A percentile compares a stretch with the other conserved stretches of the same genome.
Evolutionary conservation across 2,113 vertebrate species (phyloP).

Genomic region (Pangasianodon gigas): DNA sequence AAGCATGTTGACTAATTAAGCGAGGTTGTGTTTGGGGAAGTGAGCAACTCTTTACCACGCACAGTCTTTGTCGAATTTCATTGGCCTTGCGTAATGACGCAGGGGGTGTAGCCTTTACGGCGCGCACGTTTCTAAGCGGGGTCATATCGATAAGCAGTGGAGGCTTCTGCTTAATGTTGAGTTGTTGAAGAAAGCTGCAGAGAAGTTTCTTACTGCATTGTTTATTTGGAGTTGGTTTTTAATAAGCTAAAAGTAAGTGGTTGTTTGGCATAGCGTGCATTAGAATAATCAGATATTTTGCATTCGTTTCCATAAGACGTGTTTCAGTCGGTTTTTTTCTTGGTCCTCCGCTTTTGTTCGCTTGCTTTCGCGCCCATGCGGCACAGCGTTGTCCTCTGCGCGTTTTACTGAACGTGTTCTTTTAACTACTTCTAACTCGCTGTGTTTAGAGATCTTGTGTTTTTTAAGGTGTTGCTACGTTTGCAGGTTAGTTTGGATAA

Average conservation of each 20-base stretch:
- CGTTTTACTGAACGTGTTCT: neutral
- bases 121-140: neutral
- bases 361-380: slow-evolving; percentile 49
- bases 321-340: neutral
- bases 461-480: neutral
- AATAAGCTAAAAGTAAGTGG: neutral
- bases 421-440: neutral
- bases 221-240: neutral
- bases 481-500: neutral
- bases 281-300: neutral
- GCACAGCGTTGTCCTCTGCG: neutral
- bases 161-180: neutral
- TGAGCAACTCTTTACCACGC: too few relatives aligned
- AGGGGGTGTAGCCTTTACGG: neutral
- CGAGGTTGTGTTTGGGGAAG: too few relatives aligned
- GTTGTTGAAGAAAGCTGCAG: neutral
- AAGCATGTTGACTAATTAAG: too few relatives aligned
- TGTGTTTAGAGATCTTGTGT: too few relatives aligned
- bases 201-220: too few relatives aligned
- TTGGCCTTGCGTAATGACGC: slow-evolving; percentile 6
- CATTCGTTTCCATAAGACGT: neutral
- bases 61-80: neutral
- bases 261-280: too few relatives aligned
- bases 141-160: neutral
- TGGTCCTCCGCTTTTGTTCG: slow-evolving; percentile 34